Percentiles rank a stretch among this genome's conserved stretches.
Conservation (phyloP, 2,888 invertebrate genomes). For the Yponomeuta plumbellus region DNA sequence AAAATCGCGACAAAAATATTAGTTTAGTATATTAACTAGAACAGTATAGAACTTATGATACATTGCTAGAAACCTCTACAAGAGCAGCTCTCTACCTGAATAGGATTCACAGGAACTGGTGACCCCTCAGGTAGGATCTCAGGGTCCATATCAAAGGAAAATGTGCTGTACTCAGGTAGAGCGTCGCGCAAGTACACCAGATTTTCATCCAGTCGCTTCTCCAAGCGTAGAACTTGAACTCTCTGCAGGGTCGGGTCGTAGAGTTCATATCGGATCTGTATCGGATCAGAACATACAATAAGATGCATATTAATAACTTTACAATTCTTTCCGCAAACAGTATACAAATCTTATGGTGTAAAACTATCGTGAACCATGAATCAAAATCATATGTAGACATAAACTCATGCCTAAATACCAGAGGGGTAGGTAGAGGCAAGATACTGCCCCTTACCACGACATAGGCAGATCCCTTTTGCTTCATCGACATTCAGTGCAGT, state of each 20-base stretch:
- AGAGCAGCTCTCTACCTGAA: constrained; percentile 68
- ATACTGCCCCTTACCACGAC: too few relatives aligned
- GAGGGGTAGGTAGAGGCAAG: too few relatives aligned
- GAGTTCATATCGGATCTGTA: constrained; percentile 82
- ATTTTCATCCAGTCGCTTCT: constrained; percentile 93
- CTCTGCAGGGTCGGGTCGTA: constrained; percentile 95
- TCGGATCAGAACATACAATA: constrained; percentile 46
- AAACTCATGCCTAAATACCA: too few relatives aligned
- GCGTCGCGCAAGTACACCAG: constrained; percentile 94
- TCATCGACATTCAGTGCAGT: too few relatives aligned
- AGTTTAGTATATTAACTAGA: too few relatives aligned
- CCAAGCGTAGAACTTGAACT: constrained; percentile 93
- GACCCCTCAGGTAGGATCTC: constrained; percentile 86
- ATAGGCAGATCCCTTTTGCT: too few relatives aligned
- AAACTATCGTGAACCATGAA: too few relatives aligned
- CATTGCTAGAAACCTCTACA: not conserved
- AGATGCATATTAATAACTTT: not conserved
- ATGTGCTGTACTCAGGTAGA: constrained; percentile 92
- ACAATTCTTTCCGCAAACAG: too few relatives aligned
- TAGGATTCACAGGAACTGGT: constrained; percentile 86
- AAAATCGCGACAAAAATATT: too few relatives aligned
- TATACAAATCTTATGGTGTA: too few relatives aligned
- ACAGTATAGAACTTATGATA: too few relatives aligned
- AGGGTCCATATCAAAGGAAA: constrained; percentile 93
- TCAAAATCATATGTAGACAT: too few relatives aligned